A percentile compares a stretch with the other conserved stretches of the same genome.
Conservation (phyloP, 1,140 invertebrate genomes). For the Babylonia areolata region DNA sequence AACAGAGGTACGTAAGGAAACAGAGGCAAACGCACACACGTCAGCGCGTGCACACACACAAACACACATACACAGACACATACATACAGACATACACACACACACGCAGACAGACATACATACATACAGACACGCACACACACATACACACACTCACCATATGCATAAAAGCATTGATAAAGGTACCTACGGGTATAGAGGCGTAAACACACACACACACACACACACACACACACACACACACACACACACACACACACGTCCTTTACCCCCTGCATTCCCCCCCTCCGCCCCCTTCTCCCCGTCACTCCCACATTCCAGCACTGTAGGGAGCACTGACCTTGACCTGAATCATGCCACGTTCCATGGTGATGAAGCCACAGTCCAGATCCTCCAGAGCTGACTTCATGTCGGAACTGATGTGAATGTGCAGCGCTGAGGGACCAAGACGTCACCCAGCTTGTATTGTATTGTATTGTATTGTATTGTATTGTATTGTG, state of each 20-base stretch:
- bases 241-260: neutral
- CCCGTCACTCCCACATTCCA: no score
- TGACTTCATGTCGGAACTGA: slow-evolving; percentile 59
- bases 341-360: slow-evolving; percentile 68
- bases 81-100: neutral
- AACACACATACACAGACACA: neutral
- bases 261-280: no score
- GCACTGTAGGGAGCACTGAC: slow-evolving; percentile 44
- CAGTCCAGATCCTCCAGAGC: slow-evolving; percentile 57
- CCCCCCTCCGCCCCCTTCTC: no score
- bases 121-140: neutral
- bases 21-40: no score
- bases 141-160: neutral
- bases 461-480: no score
- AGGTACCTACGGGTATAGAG: no score
- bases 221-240: neutral
- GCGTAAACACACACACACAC: neutral
- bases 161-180: no score
- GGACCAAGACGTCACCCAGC: no score
- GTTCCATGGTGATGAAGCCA: slow-evolving; percentile 62
- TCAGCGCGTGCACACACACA: neutral
- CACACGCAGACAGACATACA: neutral
- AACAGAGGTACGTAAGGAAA: neutral
- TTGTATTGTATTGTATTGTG: no score
- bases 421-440: slow-evolving; percentile 53